A percentile compares a stretch with the other conserved stretches of the same genome.
phyloP scores from a whole-genome alignment of 2,113 vertebrate species.

The Aspidoscelis tigris region DNA sequence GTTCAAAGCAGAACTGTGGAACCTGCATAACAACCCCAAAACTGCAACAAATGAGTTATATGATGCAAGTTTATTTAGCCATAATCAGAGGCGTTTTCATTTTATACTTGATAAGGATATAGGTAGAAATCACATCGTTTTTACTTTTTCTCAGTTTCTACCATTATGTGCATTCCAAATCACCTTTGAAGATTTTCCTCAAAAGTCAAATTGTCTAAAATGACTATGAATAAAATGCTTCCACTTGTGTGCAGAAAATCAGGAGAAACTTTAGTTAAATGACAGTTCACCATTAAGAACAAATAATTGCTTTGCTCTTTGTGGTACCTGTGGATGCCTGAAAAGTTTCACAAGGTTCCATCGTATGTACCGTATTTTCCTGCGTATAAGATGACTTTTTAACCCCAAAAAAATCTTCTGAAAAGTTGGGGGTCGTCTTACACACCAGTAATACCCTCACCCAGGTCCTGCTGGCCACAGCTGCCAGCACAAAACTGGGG shows the following conservation, averaged over 20 bases:
- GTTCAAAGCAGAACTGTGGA: too few relatives aligned
- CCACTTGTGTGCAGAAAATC: constrained; percentile 12
- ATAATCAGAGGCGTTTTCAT: constrained; percentile 31
- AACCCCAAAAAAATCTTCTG: too few relatives aligned
- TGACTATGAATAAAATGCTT: neutral
- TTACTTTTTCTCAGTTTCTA: neutral
- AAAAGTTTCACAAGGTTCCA: constrained; percentile 43
- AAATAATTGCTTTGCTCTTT: constrained; percentile 32
- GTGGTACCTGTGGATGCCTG: neutral
- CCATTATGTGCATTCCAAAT: constrained; percentile 18
- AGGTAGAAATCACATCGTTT: constrained; percentile 13
- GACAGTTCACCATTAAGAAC: constrained; percentile 17
- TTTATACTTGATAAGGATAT: neutral
- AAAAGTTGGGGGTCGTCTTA: too few relatives aligned
- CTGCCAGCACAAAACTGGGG: too few relatives aligned
- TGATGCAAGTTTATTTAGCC: neutral
- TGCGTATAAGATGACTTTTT: too few relatives aligned
- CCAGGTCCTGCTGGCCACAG: too few relatives aligned
- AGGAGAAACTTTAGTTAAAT: neutral
- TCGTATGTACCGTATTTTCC: too few relatives aligned
- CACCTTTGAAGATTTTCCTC: neutral
- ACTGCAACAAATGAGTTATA: neutral
- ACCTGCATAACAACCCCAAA: too few relatives aligned
- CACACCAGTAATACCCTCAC: too few relatives aligned
- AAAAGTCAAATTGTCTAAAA: neutral